These are phyloP conservation scores for Protobothrops mucrosquamatus DNA, from an alignment of 2,113 vertebrate species.

Conservation along the genomic window DNA sequence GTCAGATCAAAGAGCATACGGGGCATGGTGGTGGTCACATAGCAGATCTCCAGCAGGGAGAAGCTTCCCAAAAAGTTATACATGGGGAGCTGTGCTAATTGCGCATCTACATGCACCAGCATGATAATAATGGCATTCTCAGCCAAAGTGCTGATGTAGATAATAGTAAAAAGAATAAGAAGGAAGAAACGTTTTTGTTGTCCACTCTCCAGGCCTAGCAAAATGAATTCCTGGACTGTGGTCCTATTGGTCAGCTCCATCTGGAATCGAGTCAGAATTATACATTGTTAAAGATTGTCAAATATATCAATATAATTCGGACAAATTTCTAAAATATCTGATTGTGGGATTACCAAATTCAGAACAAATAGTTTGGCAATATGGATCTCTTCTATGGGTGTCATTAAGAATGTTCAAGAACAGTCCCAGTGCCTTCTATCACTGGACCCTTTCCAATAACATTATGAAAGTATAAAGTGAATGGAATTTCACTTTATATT, in stretches of 20 bases:
- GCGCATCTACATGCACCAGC: not conserved
- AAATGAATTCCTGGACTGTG: not conserved
- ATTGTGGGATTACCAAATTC: not conserved
- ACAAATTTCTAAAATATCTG: not conserved
- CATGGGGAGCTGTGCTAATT: constrained; percentile 45
- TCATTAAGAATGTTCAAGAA: not conserved
- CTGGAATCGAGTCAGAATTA: not conserved
- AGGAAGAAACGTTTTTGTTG: not conserved
- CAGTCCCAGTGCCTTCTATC: too few species aligned
- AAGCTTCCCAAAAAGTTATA: constrained; percentile 49
- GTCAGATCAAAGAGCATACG: constrained; percentile 40
- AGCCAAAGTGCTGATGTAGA: not conserved
- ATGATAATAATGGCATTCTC: not conserved
- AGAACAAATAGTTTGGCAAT: not conserved
- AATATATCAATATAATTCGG: not conserved
- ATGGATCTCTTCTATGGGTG: not conserved
- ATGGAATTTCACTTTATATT: not conserved
- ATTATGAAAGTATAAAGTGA: not conserved
- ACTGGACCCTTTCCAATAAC: not conserved
- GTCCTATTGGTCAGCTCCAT: not conserved
- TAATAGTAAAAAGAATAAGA: not conserved
- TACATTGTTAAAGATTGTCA: not conserved
- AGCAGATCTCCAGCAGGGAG: constrained; percentile 50
- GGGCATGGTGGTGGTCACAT: constrained; percentile 37
- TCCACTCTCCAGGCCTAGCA: not conserved